Evolutionary conservation across 2,113 vertebrate species (phyloP), one percentile per base, ranked within the genome.

Genomic region (Nesospiza acunhae): DNA sequence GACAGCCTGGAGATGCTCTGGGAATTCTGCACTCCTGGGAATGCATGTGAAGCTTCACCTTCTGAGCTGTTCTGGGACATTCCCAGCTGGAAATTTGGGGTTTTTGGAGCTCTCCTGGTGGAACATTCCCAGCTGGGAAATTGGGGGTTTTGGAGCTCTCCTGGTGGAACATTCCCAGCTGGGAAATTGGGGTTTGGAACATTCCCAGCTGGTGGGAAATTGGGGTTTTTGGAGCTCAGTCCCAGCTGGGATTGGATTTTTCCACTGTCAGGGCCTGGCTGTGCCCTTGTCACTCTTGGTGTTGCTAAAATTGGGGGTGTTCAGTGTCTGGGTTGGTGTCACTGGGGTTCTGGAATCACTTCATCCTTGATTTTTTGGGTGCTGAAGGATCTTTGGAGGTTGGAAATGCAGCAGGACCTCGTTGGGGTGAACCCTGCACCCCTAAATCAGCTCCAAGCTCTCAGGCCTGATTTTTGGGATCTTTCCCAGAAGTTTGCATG

Each of bases 271-370:
- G 58, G n/a, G 3, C n/a, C 30, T 66, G 2, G 0, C 66, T 52
- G 63, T 27, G 17, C 13, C 68, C 46, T 41, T 52, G 4, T 6
- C 50, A 4, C 5, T 0, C 46, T 7, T 2, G 52, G 17, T 11
- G 1, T 9, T 10, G 55, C 21, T 21, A 0, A 37, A 17, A 6
- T 2, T 0, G 4, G 2, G 46, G 7, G 24, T 6, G 1, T 11
- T 37, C 6, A 5, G 5, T 0, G 1, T 4, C 64, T 11, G 52
- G 37, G 2, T 73, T 4, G 1, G 55, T 2, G 2, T 8, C 49
- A 1, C 24, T 4, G 56, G 24, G 58, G 23, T 19, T 15, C 39
- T 88, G 91, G 56, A 3, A 7, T 5, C 2, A 4, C 15, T 30
- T 3, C 0, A 8, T 5, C 0, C 11, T 15, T 13, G 12, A 12